Percentiles rank a stretch among this genome's conserved stretches.
Conservation (phyloP, 2,888 invertebrate species). For the Anthoptus insignis region DNA sequence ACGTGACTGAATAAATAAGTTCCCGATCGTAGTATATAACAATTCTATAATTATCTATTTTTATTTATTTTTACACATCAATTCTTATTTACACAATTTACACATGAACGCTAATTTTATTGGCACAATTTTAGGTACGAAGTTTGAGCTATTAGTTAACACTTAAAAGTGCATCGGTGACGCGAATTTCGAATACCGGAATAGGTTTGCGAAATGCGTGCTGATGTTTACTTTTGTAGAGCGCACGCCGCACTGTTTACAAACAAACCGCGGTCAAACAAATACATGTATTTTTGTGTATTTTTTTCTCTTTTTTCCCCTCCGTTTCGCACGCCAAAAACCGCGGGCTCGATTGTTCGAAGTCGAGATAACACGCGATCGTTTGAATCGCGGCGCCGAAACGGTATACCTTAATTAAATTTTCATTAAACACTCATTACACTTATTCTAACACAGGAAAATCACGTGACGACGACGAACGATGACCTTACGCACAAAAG, state of each 20-base stretch:
- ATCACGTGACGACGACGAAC: conserved; percentile 80
- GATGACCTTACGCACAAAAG: conserved; percentile 84
- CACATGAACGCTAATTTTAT: conserved; percentile 28
- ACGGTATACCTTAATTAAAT: conserved; percentile 37
- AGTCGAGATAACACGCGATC: conserved; percentile 32
- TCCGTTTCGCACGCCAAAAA: conserved; percentile 51
- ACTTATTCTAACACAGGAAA: conserved; percentile 54
- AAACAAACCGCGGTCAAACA: conserved; percentile 71
- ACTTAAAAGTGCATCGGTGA: conserved; percentile 41
- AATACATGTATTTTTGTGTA: conserved; percentile 41
- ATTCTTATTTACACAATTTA: conserved; percentile 20
- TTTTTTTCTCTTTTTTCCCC: conserved; percentile 27
- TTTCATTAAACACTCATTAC: conserved; percentile 44
- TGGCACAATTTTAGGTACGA: conserved; percentile 55
- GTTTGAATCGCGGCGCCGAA: conserved; percentile 37
- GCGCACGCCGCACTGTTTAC: conserved; percentile 81
- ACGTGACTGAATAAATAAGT: conserved; percentile 56
- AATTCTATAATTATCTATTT: conserved; percentile 34
- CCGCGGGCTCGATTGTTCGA: conserved; percentile 34
- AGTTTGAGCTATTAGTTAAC: conserved; percentile 49
- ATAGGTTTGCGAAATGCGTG: conserved; percentile 40
- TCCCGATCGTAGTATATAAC: conserved; percentile 39
- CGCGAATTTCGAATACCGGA: conserved; percentile 40
- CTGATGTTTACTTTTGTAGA: conserved; percentile 54
- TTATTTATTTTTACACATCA: conserved; percentile 41